Base-by-base conservation (phyloP, 2,888 invertebrate genomes). In the Iphiclides podalirius region DNA sequence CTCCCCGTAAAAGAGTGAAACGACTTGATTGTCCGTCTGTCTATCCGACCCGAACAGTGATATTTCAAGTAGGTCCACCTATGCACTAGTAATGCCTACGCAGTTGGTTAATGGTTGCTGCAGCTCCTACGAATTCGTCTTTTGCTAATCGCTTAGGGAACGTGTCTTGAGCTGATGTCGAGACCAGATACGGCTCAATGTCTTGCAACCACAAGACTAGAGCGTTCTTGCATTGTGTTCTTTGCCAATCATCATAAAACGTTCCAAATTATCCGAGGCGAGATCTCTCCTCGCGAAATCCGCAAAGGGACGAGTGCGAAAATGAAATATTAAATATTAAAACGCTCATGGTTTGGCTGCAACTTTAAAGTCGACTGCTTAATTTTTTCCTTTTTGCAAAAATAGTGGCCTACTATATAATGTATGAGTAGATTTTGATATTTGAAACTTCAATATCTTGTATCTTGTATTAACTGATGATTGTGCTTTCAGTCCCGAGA, bases 241-340 rank as follows among this genome's bases (percentile, higher is more conserved):
- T 11, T 31, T 20, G 17, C 12, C 12, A 37, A 12, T 37, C 26
- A n/a, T 35, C 17, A 12, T 20, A 20, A 37, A 37, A 37, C 17
- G 17, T 13, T 38, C 7, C 12, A 39, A 2, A 13, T 4, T 20
- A 42, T 15, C 20, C 14, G 8, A 39, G 28, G 13, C 8, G n/a
- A n/a, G n/a, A 20, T 38, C 20, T 38, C n/a, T 31, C 7, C 31
- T 8, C 14, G 45, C 38, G 33, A 46, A 45, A 45, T 7, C 33
- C 6, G n/a, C n/a, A 1, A 38, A 39, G 13, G 14, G n/a, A 1
- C 20, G 20, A 31, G 31, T 13, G 20, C 11, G 11, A 39, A 17
- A 7, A 23, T 39, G 13, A 35, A 33, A 52, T 23, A 16, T 20
- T 26, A 41, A 43, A 36, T 35, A 31, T 31, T 31, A 8, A 31